Evolutionary conservation across 2,888 invertebrate genomes (phyloP).

Genomic region (Leptura quadrifasciata): DNA sequence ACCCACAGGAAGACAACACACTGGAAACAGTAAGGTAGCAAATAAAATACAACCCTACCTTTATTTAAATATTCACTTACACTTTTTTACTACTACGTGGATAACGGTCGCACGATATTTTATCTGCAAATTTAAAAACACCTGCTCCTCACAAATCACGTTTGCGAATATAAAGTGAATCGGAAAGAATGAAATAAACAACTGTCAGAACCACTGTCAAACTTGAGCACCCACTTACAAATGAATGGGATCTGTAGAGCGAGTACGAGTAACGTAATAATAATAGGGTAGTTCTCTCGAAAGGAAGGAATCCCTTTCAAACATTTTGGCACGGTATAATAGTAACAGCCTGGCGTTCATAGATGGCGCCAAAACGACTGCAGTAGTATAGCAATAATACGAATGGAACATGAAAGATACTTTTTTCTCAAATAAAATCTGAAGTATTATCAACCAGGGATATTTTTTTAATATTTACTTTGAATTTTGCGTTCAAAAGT

Average conservation of each 20-base stretch:
- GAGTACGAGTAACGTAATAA: neutral
- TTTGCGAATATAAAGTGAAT: slow-evolving; percentile 42
- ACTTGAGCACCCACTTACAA: slow-evolving; percentile 13
- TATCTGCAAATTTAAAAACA: slow-evolving; percentile 41
- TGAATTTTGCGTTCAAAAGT: too few species aligned
- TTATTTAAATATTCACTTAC: slow-evolving; percentile 16
- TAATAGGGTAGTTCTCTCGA: neutral
- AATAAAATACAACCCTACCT: slow-evolving; percentile 37
- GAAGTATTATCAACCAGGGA: too few species aligned
- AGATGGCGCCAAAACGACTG: too few species aligned
- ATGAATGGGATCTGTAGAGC: slow-evolving; percentile 12
- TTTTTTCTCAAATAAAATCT: too few species aligned
- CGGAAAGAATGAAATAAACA: slow-evolving; percentile 49
- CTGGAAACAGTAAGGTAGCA: slow-evolving; percentile 18
- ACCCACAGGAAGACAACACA: slow-evolving; percentile 44
- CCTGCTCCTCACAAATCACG: slow-evolving; percentile 39
- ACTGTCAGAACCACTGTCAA: slow-evolving; percentile 50
- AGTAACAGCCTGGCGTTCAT: too few species aligned
- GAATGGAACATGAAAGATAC: too few species aligned
- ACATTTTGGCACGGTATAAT: too few species aligned
- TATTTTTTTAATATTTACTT: too few species aligned
- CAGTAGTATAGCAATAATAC: too few species aligned
- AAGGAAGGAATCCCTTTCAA: neutral
- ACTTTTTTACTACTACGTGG: slow-evolving; percentile 17
- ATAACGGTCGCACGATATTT: slow-evolving; percentile 5